These are phyloP conservation scores for Venturia canescens DNA, from an alignment of 1,140 invertebrate genomes.

Conservation along the genomic window DNA sequence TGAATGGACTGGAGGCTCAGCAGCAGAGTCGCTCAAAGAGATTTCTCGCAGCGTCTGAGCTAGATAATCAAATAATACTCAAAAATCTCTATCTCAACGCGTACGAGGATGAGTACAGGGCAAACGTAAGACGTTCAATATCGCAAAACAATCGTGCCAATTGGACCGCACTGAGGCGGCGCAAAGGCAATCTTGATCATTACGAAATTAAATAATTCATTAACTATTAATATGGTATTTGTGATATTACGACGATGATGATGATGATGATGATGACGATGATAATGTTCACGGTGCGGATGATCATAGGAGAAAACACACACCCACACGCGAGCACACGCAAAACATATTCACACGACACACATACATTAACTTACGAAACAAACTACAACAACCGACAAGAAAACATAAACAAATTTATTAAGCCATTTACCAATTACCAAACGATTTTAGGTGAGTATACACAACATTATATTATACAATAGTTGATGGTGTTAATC, in stretches of 20 bases:
- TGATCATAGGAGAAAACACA: conserved; percentile 35
- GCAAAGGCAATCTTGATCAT: conserved; percentile 65
- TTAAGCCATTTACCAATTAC: conserved; percentile 73
- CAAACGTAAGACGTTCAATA: conserved; percentile 73
- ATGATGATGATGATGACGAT: conserved; percentile 29
- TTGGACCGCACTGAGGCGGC: conserved; percentile 60
- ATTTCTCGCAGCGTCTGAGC: conserved; percentile 66
- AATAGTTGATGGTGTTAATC: conserved; percentile 69
- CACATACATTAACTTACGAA: neutral
- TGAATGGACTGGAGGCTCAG: conserved; percentile 61
- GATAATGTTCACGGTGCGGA: conserved; percentile 21
- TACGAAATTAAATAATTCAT: conserved; percentile 67
- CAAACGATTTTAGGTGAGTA: conserved; percentile 75
- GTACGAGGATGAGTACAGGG: conserved; percentile 73
- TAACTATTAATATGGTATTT: conserved; percentile 68
- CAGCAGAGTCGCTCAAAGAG: conserved; percentile 71
- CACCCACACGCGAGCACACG: too few relatives aligned
- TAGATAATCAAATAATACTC: conserved; percentile 74
- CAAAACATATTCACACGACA: conserved; percentile 18
- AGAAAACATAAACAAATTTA: conserved; percentile 64
- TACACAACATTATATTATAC: conserved; percentile 72
- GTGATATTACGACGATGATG: conserved; percentile 69
- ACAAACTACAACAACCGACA: conserved; percentile 24
- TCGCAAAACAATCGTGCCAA: conserved; percentile 61
- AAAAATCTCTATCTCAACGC: conserved; percentile 74